Conservation (phyloP, 2,113 vertebrate genomes). For the Excalfactoria chinensis region DNA sequence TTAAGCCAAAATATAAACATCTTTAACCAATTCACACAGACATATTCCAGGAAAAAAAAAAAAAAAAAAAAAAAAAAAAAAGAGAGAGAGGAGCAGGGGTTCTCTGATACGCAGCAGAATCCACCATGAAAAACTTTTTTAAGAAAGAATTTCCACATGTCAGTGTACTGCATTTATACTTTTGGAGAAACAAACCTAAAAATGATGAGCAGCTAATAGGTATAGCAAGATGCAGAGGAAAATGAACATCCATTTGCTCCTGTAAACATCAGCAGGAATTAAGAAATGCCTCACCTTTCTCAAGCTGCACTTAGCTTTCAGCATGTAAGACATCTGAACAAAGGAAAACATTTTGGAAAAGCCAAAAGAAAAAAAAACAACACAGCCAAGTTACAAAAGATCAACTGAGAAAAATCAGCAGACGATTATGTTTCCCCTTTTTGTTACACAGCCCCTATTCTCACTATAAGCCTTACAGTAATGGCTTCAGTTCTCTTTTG, state of each 20-base stretch:
- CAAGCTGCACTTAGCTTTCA: not conserved
- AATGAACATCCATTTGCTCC: not conserved
- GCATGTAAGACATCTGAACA: not conserved
- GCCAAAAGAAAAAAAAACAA: not conserved
- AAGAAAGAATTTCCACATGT: not conserved
- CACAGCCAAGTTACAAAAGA: not conserved
- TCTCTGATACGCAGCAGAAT: not conserved
- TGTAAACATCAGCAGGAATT: not conserved
- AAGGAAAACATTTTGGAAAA: not conserved
- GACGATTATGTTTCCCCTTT: not conserved
- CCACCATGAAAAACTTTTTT: not conserved
- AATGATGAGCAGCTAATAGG: not conserved
- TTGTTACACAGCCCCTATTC: not conserved
- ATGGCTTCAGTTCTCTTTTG: not conserved
- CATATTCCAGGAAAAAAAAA: not conserved
- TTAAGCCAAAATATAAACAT: not conserved
- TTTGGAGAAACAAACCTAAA: not conserved
- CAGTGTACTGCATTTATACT: not conserved
- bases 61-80: too few relatives aligned
- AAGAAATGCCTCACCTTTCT: not conserved
- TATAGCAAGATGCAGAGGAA: not conserved
- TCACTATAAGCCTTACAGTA: not conserved
- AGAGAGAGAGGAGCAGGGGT: not conserved
- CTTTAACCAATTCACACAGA: not conserved
- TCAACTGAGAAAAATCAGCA: conserved; percentile 8